These are phyloP conservation scores for Rotaria macrura DNA, from an alignment of 2,888 invertebrate genomes.

Conservation along the genomic window DNA sequence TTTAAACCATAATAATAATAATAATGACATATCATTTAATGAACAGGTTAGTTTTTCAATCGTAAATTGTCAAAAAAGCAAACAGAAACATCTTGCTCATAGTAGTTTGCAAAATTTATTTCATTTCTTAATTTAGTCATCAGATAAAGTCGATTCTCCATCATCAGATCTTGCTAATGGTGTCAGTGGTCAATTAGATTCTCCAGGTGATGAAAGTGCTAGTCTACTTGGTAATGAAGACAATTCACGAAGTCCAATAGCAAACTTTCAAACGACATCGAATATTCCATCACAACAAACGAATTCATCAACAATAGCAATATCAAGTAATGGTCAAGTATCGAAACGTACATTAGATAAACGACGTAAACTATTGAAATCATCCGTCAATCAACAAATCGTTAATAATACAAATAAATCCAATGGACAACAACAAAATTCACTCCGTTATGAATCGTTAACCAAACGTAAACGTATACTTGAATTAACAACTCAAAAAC, in stretches of 20 bases:
- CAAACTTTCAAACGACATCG: neutral
- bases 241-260: neutral
- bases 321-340: neutral
- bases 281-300: neutral
- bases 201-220: constrained; percentile 1
- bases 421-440: neutral
- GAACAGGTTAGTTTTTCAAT: neutral
- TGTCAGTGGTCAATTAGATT: neutral
- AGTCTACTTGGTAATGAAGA: neutral
- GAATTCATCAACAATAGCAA: neutral
- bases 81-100: too few species aligned
- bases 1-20: neutral
- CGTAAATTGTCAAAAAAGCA: too few species aligned
- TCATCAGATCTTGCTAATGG: neutral
- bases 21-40: neutral
- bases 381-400: neutral
- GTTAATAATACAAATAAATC: neutral
- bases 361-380: neutral
- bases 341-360: constrained; percentile 20
- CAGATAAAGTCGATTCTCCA: constrained; percentile 8
- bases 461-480: neutral
- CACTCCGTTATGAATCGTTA: neutral
- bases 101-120: too few species aligned
- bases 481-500: neutral
- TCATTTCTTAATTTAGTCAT: neutral